Conservation (phyloP, 1,140 invertebrate species). For the Papilio dardanus region DNA sequence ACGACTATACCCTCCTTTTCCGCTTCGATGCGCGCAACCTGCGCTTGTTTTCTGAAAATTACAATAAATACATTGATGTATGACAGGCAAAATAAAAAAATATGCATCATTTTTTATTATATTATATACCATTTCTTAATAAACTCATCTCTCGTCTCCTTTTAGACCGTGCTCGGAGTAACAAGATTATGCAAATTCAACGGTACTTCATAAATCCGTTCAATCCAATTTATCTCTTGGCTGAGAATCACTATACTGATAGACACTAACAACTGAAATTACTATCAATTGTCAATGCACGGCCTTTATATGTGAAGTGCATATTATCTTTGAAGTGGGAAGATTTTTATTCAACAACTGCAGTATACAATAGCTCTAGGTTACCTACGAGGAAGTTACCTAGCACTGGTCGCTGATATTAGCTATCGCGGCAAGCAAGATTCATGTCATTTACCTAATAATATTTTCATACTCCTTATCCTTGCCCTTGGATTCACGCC, state of each 20-base stretch:
- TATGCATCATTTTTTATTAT: no score
- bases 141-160: neutral
- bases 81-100: neutral
- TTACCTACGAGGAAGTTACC: neutral
- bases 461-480: slow-evolving; percentile 99
- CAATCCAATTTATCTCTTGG: slow-evolving; percentile 8
- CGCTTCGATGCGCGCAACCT: slow-evolving; percentile 96
- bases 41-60: slow-evolving; percentile 95
- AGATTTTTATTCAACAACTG: neutral
- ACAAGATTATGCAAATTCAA: neutral
- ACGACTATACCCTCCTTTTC: slow-evolving; percentile 98
- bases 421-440: neutral
- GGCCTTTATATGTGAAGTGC: slow-evolving; percentile 17
- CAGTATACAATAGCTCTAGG: neutral
- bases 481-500: slow-evolving; percentile 98
- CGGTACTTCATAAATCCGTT: neutral
- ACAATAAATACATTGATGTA: slow-evolving; percentile 27
- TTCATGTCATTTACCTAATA: slow-evolving; percentile 89
- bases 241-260: neutral
- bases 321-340: neutral
- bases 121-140: neutral
- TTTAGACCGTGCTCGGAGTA: neutral
- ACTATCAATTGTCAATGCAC: slow-evolving; percentile 7
- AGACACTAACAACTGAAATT: slow-evolving; percentile 16
- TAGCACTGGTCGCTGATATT: no score